A percentile compares a stretch with the other conserved stretches of the same genome.
These are phyloP conservation scores for Megaceryle maxima DNA, from an alignment of 2,113 vertebrate genomes.

Conservation along the genomic window DNA sequence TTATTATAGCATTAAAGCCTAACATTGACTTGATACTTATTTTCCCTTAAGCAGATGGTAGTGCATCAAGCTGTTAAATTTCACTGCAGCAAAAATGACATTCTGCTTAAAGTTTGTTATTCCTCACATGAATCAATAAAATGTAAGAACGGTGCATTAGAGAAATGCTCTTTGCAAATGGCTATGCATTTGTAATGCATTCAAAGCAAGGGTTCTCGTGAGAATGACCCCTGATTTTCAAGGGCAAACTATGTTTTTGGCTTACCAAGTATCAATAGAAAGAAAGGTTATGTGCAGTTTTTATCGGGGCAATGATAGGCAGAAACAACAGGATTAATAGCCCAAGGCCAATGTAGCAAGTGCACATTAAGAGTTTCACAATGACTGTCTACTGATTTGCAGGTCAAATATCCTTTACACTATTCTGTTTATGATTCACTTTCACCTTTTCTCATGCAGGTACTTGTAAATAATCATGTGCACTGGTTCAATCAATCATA, in stretches of 20 bases:
- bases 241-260: not conserved
- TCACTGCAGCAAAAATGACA: not conserved
- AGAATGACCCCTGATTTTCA: not conserved
- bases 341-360: not conserved
- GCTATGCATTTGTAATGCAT: not conserved
- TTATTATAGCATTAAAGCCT: not conserved
- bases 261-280: not conserved
- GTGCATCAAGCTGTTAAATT: conserved; percentile 22
- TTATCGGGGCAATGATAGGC: not conserved
- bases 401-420: not conserved
- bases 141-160: not conserved
- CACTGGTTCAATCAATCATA: not conserved
- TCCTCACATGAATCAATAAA: not conserved
- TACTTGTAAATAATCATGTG: not conserved
- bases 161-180: not conserved
- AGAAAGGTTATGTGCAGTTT: not conserved
- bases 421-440: not conserved
- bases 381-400: not conserved
- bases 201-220: not conserved
- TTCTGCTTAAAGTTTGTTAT: not conserved
- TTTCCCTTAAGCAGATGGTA: conserved; percentile 7
- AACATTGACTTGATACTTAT: not conserved
- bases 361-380: not conserved
- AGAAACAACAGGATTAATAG: not conserved
- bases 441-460: not conserved